Evolutionary conservation across 2,888 invertebrate genomes (phyloP), one percentile per base, ranked within the genome.

Genomic region (Chromoteleia sp.): DNA sequence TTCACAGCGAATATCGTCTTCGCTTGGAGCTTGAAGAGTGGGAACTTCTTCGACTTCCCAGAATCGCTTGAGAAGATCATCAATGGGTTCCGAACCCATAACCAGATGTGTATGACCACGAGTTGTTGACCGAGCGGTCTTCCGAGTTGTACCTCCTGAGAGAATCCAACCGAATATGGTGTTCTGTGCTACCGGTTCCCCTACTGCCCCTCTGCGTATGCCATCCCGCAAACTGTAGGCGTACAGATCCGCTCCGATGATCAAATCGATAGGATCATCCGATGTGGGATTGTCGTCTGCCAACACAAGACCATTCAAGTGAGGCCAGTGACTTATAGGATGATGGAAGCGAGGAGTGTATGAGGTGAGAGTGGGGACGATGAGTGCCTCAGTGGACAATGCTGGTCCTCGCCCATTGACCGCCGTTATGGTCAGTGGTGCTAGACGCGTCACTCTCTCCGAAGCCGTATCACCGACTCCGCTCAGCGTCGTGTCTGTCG

Each of bases 11-110:
- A 15, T 8, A 5, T 58, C 58, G 0, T 58, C 41, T 14, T 12
- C 4, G 5, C 15, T 17, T 0, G 25, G 25, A 5, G 17, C 7
- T 0, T 7, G 0, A 1, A 6, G 4, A 10, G 1, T 4, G 0
- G 10, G n/a, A 19, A 58, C 14, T 15, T 59, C 59, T 21, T 59
- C 59, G 3, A 43, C 3, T 15, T 59, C 43, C 59, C 59, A 59
- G 25, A 59, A 59, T 10, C 33, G 17, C 12, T 41, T 21, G 0
- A 58, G 8, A 8, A 8, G 0, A 7, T 7, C 2, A 12, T 21
- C 10, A 0, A 58, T 0, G 0, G 14, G 8, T 0, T 12, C 8
- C 1, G 0, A 0, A 8, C 8, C 4, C 0, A 5, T 2, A 12
- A 14, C 0, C 7, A 36, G 33, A 25, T 41, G 41, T 6, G 58